These are phyloP conservation scores for Bombyx mandarina DNA, from an alignment of 1,140 invertebrate species.

Conservation along the genomic window DNA sequence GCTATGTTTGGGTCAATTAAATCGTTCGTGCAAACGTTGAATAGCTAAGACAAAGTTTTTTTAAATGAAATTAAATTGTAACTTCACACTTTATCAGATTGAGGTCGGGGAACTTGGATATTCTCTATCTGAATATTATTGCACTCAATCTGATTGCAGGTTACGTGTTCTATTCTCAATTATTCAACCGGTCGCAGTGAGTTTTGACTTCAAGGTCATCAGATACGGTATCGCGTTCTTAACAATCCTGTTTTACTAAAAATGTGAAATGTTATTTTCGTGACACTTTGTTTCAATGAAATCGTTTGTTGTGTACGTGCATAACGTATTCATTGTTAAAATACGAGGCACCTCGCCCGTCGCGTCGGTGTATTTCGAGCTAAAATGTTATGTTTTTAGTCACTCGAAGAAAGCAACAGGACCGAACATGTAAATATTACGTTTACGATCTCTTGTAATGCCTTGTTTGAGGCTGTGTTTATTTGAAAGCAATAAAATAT, in stretches of 20 bases:
- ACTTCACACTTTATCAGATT: too few relatives aligned
- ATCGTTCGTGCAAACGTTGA: too few relatives aligned
- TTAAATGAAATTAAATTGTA: too few relatives aligned
- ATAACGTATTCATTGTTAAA: slow-evolving; percentile 15
- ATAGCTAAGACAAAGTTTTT: too few relatives aligned
- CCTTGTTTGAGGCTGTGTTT: too few relatives aligned
- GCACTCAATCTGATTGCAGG: not conserved
- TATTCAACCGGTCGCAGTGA: not conserved
- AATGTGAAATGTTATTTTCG: slow-evolving; percentile 14
- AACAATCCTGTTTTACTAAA: slow-evolving; percentile 7
- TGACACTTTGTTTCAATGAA: slow-evolving; percentile 8
- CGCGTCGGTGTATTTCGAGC: slow-evolving; percentile 7
- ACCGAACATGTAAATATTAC: not conserved
- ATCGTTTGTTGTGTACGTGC: slow-evolving; percentile 1
- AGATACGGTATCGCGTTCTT: not conserved
- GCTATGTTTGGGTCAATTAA: too few relatives aligned
- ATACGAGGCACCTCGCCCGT: slow-evolving; percentile 11
- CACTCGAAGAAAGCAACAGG: not conserved
- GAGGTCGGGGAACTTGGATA: too few relatives aligned
- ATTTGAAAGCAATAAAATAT: too few relatives aligned
- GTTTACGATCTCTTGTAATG: too few relatives aligned
- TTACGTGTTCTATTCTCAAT: not conserved
- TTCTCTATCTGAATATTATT: too few relatives aligned
- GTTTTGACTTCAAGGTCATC: slow-evolving; percentile 1
- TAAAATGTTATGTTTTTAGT: not conserved